Evolutionary conservation across 1,140 invertebrate genomes (phyloP), one percentile per base, ranked within the genome.

Genomic region (Cyclina sinensis): DNA sequence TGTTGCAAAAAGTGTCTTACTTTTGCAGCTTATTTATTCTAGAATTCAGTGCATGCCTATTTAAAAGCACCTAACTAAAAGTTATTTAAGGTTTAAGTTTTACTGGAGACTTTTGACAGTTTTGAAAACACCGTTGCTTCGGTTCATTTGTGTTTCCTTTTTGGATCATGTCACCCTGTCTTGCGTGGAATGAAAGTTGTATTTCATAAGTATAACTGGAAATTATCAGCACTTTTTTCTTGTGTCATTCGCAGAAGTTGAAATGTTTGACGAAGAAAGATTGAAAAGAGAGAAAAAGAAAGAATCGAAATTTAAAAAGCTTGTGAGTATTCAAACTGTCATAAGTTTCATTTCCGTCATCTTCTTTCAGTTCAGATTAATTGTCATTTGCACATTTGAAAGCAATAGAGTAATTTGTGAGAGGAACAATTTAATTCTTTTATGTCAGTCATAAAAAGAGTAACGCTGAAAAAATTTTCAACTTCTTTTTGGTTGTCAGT

Each of bases 251-350:
- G 37, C 91, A 95, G 95, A 95, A 88, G 90, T 94, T 70, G 91
- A 93, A 81, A 92, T 94, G 54, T 95, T 93, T 94, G 95, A 95
- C 80, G 91, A 93, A 51, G 94, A 95, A 91, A 93, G 92, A 86
- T 93, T 91, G 88, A 94, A 94, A 90, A 89, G 95, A 89, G 95
- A 95, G 74, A 95, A 94, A 85, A 94, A 94, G 88, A 95, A 94
- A 92, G 95, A 95, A 86, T 94, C 93, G 90, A 94, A 93, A 88
- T 79, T 87, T 68, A 95, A 95, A 91, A 95, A 95, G 92, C 91
- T 95, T 92, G 94, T 94, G 93, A 95, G 93, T 92, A 91, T 89
- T 81, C 70, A 62, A 84, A 62, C 74, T 78, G 70, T 82, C 70
- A 81, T 74, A 59, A 81, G 46, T 73, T 81, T 81, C 73, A 51